phyloP scores from a whole-genome alignment of 1,140 invertebrate genomes.

The Eumeta japonica region DNA sequence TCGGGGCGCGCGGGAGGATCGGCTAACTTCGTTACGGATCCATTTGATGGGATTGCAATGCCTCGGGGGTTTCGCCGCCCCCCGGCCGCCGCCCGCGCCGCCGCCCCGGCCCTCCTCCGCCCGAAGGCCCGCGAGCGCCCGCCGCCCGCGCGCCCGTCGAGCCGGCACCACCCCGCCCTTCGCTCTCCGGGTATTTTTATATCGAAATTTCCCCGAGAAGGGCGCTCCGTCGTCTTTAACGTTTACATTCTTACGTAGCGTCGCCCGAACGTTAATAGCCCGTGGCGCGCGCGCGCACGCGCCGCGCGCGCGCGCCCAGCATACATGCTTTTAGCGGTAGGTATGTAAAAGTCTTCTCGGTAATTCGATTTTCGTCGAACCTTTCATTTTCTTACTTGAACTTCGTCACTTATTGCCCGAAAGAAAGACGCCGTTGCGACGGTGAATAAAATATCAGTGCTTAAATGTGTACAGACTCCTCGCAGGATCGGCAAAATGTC shows the following conservation, averaged over 20 bases:
- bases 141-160: constrained; percentile 20
- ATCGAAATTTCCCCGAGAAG: constrained; percentile 22
- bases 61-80: constrained; percentile 36
- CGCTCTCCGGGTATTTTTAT: constrained; percentile 38
- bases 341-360: constrained; percentile 33
- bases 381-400: constrained; percentile 37
- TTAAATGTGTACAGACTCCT: constrained; percentile 7
- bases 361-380: constrained; percentile 37
- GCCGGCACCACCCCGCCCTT: constrained; percentile 27
- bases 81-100: constrained; percentile 25
- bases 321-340: constrained; percentile 37
- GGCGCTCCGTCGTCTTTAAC: constrained; percentile 38
- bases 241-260: constrained; percentile 52
- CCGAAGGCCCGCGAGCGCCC: constrained; percentile 31
- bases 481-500: too few species aligned
- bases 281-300: constrained; percentile 27
- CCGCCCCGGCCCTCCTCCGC: constrained; percentile 20
- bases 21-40: constrained; percentile 58
- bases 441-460: constrained; percentile 22
- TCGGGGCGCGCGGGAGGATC: constrained; percentile 40
- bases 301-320: constrained; percentile 17
- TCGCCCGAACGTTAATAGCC: constrained; percentile 50
- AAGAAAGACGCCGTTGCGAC: constrained; percentile 23
- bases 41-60: constrained; percentile 58
- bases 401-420: constrained; percentile 24